Evolutionary conservation across 1,140 invertebrate genomes (phyloP).

Genomic region (Rhagoletis pomonella): DNA sequence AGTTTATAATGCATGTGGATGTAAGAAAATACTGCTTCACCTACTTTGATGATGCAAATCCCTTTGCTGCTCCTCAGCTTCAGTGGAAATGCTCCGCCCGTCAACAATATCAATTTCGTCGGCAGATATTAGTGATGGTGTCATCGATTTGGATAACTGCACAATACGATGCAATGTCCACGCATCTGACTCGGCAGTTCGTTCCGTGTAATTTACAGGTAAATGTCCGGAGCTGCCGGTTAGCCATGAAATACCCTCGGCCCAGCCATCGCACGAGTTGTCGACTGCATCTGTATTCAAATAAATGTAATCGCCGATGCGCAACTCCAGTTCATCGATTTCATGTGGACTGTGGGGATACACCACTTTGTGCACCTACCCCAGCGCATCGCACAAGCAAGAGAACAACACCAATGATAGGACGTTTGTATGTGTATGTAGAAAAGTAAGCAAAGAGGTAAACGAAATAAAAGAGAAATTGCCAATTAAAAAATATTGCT

Average conservation of each 20-base stretch:
- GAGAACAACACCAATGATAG: background rate
- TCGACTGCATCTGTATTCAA: conserved; percentile 83
- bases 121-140: conserved; percentile 74
- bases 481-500: background rate
- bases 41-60: conserved; percentile 41
- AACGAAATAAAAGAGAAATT: conserved; percentile 26
- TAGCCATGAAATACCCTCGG: conserved; percentile 89
- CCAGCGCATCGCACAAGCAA: background rate
- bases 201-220: conserved; percentile 87
- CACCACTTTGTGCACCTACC: conserved; percentile 85
- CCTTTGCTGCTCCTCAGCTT: conserved; percentile 63
- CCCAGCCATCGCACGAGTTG: conserved; percentile 88
- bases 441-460: background rate
- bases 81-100: conserved; percentile 73
- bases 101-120: conserved; percentile 75
- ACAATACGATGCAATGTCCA: conserved; percentile 90
- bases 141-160: conserved; percentile 75
- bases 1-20: background rate
- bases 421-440: background rate
- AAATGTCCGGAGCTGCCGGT: conserved; percentile 87
- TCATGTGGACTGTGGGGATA: conserved; percentile 86
- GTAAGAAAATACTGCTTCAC: background rate
- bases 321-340: conserved; percentile 88
- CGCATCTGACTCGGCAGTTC: conserved; percentile 90
- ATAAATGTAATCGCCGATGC: conserved; percentile 90